Percentiles rank a stretch among this genome's conserved stretches.
Evolutionary conservation across 2,113 vertebrate species (phyloP).

Genomic region (Catharus bicknelli): DNA sequence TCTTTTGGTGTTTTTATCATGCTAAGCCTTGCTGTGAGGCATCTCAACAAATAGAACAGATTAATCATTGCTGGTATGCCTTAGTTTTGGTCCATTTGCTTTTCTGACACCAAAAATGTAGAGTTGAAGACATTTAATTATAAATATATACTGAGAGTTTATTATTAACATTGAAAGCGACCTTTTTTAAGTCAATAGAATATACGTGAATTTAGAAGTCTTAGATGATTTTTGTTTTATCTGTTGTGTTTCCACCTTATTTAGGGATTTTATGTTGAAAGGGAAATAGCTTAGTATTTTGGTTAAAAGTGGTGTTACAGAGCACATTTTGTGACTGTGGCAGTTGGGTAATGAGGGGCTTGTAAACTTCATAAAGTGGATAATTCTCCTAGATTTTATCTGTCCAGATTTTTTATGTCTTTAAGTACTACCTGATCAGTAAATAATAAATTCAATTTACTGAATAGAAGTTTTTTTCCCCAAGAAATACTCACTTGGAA

Average conservation of each 20-base stretch:
- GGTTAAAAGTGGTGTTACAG: background rate
- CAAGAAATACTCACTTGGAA: conserved; percentile 79
- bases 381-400: conserved; percentile 60
- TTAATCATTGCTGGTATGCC: conserved; percentile 40
- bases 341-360: conserved; percentile 34
- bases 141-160: conserved; percentile 40
- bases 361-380: conserved; percentile 48
- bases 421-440: conserved; percentile 74
- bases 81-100: conserved; percentile 54
- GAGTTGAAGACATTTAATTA: conserved; percentile 54
- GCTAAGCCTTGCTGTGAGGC: background rate
- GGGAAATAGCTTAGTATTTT: background rate
- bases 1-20: background rate
- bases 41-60: background rate
- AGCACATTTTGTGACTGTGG: background rate
- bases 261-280: conserved; percentile 28
- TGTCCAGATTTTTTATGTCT: conserved; percentile 57
- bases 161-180: background rate
- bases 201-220: conserved; percentile 8
- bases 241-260: background rate
- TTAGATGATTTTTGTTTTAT: conserved; percentile 27
- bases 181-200: background rate
- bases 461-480: conserved; percentile 75
- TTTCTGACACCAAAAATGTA: conserved; percentile 12
- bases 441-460: conserved; percentile 82